phyloP scores from a whole-genome alignment of 2,888 invertebrate species.

The Onthophagus sagittarius region DNA sequence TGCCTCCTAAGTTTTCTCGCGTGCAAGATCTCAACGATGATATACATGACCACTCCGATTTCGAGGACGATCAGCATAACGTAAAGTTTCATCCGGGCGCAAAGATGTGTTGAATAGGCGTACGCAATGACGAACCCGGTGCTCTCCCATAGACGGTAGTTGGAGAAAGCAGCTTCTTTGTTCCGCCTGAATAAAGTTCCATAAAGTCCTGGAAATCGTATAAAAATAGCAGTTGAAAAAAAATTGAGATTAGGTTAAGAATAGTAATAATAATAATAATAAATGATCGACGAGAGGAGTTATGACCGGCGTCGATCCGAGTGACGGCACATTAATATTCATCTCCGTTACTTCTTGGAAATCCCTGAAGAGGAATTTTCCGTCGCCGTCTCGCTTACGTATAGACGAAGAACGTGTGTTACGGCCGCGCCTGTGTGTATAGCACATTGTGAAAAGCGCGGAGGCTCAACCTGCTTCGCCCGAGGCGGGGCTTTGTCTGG shows the following conservation, averaged over 20 bases:
- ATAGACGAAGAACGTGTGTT: not conserved
- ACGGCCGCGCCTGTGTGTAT: not conserved
- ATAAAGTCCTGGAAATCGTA: slow-evolving; percentile 65
- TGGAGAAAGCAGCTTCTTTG: slow-evolving; percentile 90
- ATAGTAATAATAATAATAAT: not conserved
- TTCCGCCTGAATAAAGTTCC: slow-evolving; percentile 83
- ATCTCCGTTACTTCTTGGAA: not conserved
- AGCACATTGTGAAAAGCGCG: not conserved
- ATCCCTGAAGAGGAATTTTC: not conserved
- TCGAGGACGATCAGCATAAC: slow-evolving; percentile 75
- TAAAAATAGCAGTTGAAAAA: slow-evolving; percentile 12
- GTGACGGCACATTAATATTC: not conserved
- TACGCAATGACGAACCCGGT: slow-evolving; percentile 87
- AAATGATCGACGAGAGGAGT: not conserved
- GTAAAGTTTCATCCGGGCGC: slow-evolving; percentile 81
- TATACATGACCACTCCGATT: slow-evolving; percentile 72
- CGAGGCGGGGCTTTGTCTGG: not conserved
- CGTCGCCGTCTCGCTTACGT: not conserved
- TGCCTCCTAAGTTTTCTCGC: slow-evolving; percentile 74
- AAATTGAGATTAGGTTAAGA: not conserved
- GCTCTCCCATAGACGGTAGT: slow-evolving; percentile 87
- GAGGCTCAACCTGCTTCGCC: not conserved
- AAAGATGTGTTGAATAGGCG: slow-evolving; percentile 82
- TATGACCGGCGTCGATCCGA: not conserved
- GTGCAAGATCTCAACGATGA: slow-evolving; percentile 76